phyloP scores from a whole-genome alignment of 1,140 invertebrate species.

The Drosophila repleta region DNA sequence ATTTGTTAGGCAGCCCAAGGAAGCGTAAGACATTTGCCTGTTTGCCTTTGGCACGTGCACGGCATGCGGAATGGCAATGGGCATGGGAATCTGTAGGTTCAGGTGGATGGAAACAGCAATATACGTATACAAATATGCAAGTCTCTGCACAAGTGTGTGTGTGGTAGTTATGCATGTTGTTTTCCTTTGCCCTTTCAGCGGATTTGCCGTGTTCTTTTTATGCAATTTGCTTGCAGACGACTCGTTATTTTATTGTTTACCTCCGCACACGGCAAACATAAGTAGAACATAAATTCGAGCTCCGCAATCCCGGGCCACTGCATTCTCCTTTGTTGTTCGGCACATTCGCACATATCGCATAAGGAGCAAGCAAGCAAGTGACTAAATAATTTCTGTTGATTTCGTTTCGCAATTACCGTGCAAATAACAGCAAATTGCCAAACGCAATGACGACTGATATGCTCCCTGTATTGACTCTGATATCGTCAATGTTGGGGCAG shows the following conservation, averaged over 20 bases:
- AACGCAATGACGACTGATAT: conserved; percentile 48
- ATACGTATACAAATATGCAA: too few species aligned
- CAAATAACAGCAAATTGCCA: conserved; percentile 40
- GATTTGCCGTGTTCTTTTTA: conserved; percentile 43
- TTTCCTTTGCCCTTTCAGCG: conserved; percentile 28
- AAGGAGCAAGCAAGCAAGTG: not conserved
- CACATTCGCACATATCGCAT: conserved; percentile 1
- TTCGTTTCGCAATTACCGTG: conserved; percentile 35
- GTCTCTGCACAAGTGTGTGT: not conserved
- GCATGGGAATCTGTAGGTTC: not conserved
- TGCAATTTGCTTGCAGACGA: conserved; percentile 77
- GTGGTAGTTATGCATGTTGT: conserved; percentile 34
- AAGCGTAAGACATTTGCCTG: conserved; percentile 76
- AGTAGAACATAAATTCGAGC: conserved; percentile 46
- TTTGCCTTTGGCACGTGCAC: conserved; percentile 72
- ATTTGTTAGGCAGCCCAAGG: conserved; percentile 70
- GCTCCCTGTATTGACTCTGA: conserved; percentile 46
- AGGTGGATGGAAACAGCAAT: too few species aligned
- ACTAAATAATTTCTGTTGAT: conserved; percentile 34
- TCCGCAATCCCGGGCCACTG: conserved; percentile 23
- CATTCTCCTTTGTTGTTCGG: conserved; percentile 25
- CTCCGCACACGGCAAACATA: conserved; percentile 48
- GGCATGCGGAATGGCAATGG: not conserved
- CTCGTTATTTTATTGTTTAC: conserved; percentile 81
- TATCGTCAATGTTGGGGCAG: conserved; percentile 52